phyloP scores from a whole-genome alignment of 1,140 invertebrate genomes.

The Phocides pigmalion region DNA sequence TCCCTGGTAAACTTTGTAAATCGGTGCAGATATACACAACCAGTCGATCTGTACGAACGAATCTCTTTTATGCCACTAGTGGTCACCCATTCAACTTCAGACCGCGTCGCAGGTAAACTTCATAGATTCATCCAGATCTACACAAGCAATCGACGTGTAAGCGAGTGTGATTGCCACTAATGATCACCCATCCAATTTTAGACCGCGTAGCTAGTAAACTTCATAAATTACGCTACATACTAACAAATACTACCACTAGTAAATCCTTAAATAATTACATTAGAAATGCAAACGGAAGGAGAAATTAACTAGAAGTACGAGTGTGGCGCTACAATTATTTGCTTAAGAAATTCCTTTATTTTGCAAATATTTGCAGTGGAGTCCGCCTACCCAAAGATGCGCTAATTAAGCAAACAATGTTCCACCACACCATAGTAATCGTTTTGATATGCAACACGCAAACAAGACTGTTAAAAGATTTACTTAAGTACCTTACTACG shows the following conservation, averaged over 20 bases:
- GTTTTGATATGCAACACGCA: constrained; percentile 17
- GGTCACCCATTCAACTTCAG: no score
- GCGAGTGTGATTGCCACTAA: no score
- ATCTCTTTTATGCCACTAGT: no score
- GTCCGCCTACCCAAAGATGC: constrained; percentile 19
- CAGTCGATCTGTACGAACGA: no score
- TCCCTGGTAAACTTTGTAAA: no score
- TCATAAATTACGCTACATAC: no score
- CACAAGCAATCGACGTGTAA: no score
- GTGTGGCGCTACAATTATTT: constrained; percentile 21
- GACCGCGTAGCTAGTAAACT: no score
- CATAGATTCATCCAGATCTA: no score
- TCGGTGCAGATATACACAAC: no score
- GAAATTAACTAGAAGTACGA: constrained; percentile 17
- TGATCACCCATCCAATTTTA: no score
- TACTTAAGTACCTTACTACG: background rate
- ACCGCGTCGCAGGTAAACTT: no score
- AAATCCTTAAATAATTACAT: constrained; percentile 19
- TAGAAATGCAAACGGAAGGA: background rate
- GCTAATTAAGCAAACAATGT: constrained; percentile 20
- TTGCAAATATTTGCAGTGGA: constrained; percentile 5
- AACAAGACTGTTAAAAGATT: background rate
- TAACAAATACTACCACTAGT: constrained; percentile 21
- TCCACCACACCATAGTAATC: constrained; percentile 2
- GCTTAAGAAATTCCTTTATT: constrained; percentile 17